Evolutionary conservation across 1,140 invertebrate genomes (phyloP), one percentile per base, ranked within the genome.

Genomic region (Gonatopus flavifemur): DNA sequence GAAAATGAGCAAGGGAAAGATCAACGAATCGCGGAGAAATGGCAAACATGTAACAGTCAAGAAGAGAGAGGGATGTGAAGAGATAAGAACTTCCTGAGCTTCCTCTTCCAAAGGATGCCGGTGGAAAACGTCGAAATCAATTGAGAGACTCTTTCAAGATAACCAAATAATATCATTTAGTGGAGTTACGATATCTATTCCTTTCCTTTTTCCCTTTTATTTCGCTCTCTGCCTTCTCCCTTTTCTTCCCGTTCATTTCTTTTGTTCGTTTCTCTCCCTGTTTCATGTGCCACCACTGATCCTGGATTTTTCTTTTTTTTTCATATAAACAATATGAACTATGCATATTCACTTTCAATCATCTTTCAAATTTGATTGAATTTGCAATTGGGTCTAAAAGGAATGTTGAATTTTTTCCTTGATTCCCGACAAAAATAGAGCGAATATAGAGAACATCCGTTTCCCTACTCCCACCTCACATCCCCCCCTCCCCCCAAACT

Each of bases 71-170:
- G 69, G 66, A 61, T 45, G 55, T 39, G 18, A 13, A 28, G 52
- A 71, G 71, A 74, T 74, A 72, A 74, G 59, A 58, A 33, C 38
- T 53, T 59, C 53, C 19, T 15, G 38, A 28, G 55, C 22, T 50
- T 38, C 44, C 49, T 52, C 43, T 57, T 52, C 40, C 38, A 49
- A 37, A 38, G 36, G 61, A 45, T 50, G 33, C 16, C 37, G 36
- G 41, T 48, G 44, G 49, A 59, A 66, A 55, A 60, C 49, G 64
- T 66, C 50, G 59, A 58, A 76, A 73, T 76, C 73, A 73, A 76
- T 76, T 74, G 70, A 56, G 64, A 64, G 56, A 64, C 67, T 57
- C 57, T 37, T 38, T 35, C 41, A 31, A 65, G 65, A 67, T 66
- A 60, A 53, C 46, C 36, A 55, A 56, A 62, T 62, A 63, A 62